Evolutionary conservation across 2,797 vertebrate species (phyloP), one percentile per base, ranked within the genome.

Genomic region (Eupleurogrammus muticus): DNA sequence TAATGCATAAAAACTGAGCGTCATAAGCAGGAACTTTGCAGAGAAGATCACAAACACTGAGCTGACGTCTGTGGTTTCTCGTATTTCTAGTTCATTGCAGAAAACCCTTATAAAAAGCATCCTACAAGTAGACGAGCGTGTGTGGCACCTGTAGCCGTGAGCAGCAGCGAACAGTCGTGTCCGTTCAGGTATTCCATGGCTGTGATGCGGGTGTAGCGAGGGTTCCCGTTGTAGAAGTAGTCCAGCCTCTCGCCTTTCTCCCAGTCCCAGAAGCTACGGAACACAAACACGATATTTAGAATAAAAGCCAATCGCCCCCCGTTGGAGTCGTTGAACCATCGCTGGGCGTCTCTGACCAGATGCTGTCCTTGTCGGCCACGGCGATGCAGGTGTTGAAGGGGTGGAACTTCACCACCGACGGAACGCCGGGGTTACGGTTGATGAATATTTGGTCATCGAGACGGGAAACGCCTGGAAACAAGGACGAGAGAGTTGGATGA

Each of bases 391-490:
- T 96, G 0, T 97, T 98, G 84, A 98, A 99, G 3, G 97, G 97
- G 75, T 99, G 98, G 83, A 99, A 99, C 84, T 97, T 99, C 68
- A 99, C 97, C 67, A 99, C 97, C 0, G 97, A 98, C 20, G 97
- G 97, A 1, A 99, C 96, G 0, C 98, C 98, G 0, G 98, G 97
- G 89, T 99, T 99, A 68, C 97, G 93, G 93, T 99, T 99, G 87
- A 99, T 97, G 92, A 99, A 99, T 87, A 99, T 98, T 94, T 99
- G 98, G 92, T 99, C 98, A 1, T 99, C 97, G 81, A 99, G 91
- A 28, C 96, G 92, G 42, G 96, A 94, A 48, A 99, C 94, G 38
- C 98, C 97, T 99, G 90, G 10, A 60, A 77, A 2, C 9, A 46
- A 2, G n/a, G 28, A 34, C 8, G 28, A 48, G 35, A 13, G 42